A percentile compares a stretch with the other conserved stretches of the same genome.
Conservation (phyloP, 2,113 vertebrate species). For the Podarcis muralis region DNA sequence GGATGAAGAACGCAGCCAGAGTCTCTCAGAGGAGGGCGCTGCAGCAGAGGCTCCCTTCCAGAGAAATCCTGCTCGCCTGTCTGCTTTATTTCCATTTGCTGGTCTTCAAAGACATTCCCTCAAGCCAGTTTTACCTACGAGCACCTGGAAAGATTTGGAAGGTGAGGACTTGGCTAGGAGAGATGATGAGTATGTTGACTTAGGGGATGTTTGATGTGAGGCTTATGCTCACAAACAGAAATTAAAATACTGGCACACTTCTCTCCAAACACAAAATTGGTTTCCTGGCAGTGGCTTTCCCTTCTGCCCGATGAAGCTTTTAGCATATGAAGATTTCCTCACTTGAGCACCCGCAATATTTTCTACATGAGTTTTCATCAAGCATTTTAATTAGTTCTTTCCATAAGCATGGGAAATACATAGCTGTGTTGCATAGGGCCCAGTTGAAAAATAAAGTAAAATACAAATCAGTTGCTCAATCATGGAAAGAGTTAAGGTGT, state of each 20-base stretch:
- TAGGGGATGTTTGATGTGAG: conserved; percentile 62
- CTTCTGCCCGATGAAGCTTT: neutral
- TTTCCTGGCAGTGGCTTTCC: neutral
- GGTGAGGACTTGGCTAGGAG: conserved; percentile 80
- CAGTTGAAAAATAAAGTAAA: neutral
- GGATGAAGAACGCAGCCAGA: conserved; percentile 54
- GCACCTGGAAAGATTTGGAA: conserved; percentile 81
- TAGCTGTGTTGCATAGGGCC: neutral
- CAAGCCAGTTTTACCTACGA: conserved; percentile 84
- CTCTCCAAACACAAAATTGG: neutral
- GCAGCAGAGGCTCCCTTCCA: conserved; percentile 39
- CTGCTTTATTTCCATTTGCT: conserved; percentile 86
- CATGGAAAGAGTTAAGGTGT: neutral
- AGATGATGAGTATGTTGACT: conserved; percentile 82
- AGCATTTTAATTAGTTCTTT: neutral
- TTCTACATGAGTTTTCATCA: neutral
- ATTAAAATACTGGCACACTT: neutral
- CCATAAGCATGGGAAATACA: neutral
- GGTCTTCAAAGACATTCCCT: conserved; percentile 76
- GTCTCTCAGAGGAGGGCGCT: conserved; percentile 13
- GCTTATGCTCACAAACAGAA: neutral
- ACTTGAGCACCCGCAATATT: neutral
- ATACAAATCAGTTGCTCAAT: too few relatives aligned
- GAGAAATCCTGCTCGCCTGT: conserved; percentile 77
- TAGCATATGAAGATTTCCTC: neutral